A percentile compares a stretch with the other conserved stretches of the same genome.
Evolutionary conservation across 1,140 invertebrate genomes (phyloP).

Genomic region (Drosophila teissieri): DNA sequence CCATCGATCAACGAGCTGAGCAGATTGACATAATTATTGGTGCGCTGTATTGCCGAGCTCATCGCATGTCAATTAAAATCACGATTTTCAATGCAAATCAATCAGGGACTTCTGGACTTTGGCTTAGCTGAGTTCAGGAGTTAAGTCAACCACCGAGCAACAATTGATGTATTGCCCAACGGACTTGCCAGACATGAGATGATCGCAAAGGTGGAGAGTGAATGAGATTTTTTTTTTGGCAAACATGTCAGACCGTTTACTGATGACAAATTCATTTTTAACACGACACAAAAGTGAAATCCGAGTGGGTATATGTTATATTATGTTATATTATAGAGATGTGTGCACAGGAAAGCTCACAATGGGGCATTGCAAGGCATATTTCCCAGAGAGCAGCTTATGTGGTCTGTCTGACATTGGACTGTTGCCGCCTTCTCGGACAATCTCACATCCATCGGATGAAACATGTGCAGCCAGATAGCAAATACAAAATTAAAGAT

Average conservation of each 20-base stretch:
- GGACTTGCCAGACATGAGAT: constrained; percentile 21
- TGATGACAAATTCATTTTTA: constrained; percentile 84
- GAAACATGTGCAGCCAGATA: constrained; percentile 63
- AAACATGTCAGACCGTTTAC: constrained; percentile 82
- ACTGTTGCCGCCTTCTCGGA: constrained; percentile 16
- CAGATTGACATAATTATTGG: constrained; percentile 76
- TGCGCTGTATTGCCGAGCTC: constrained; percentile 32
- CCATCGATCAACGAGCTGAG: constrained; percentile 60
- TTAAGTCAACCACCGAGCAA: constrained; percentile 36
- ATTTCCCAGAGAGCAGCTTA: constrained; percentile 38
- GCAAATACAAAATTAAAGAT: constrained; percentile 81
- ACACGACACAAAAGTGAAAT: constrained; percentile 71
- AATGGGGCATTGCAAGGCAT: constrained; percentile 74
- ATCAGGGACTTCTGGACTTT: constrained; percentile 63
- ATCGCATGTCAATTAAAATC: constrained; percentile 68
- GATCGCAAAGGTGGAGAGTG: constrained; percentile 35
- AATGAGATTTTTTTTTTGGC: constrained; percentile 57
- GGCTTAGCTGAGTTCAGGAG: constrained; percentile 5
- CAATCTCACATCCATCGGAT: constrained; percentile 24
- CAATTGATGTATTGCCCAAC: constrained; percentile 76
- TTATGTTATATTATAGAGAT: constrained; percentile 4
- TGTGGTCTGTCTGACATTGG: constrained; percentile 46
- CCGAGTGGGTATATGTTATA: constrained; percentile 41
- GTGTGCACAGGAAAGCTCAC: constrained; percentile 50
- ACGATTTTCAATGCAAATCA: constrained; percentile 78